phyloP scores from a whole-genome alignment of 2,797 vertebrate genomes.

The Typhlichthys subterraneus region DNA sequence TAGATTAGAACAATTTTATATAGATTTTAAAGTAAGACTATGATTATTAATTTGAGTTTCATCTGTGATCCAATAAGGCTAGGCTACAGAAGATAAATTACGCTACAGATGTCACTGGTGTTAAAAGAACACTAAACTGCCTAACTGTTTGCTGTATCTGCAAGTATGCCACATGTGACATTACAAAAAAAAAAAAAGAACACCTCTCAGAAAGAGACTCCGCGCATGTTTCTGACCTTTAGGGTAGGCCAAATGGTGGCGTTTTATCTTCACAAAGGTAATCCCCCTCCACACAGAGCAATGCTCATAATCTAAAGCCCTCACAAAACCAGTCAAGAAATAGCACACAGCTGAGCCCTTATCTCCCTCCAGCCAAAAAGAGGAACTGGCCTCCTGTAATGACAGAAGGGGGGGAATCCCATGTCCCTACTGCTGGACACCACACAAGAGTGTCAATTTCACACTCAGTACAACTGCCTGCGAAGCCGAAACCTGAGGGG shows the following conservation, averaged over 20 bases:
- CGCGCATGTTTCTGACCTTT: neutral
- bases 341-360: slow-evolving; percentile 16
- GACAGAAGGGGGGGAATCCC: slow-evolving; percentile 50
- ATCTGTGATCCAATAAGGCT: too few species aligned
- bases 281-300: neutral
- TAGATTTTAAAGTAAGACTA: too few species aligned
- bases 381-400: slow-evolving; percentile 54
- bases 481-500: slow-evolving; percentile 21
- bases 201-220: too few species aligned
- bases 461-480: slow-evolving; percentile 42
- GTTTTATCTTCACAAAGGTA: neutral
- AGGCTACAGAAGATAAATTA: too few species aligned
- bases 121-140: too few species aligned
- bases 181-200: too few species aligned
- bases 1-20: too few species aligned
- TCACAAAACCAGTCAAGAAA: slow-evolving; percentile 16
- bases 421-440: slow-evolving; percentile 23
- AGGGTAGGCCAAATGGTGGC: neutral
- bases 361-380: slow-evolving; percentile 46
- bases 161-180: too few species aligned
- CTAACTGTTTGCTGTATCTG: too few species aligned
- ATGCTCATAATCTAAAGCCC: slow-evolving; percentile 18
- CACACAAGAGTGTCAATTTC: slow-evolving; percentile 51
- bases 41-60: too few species aligned
- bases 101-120: too few species aligned